Base-by-base conservation (phyloP, 2,797 vertebrate species). In the Lateolabrax maculatus region DNA sequence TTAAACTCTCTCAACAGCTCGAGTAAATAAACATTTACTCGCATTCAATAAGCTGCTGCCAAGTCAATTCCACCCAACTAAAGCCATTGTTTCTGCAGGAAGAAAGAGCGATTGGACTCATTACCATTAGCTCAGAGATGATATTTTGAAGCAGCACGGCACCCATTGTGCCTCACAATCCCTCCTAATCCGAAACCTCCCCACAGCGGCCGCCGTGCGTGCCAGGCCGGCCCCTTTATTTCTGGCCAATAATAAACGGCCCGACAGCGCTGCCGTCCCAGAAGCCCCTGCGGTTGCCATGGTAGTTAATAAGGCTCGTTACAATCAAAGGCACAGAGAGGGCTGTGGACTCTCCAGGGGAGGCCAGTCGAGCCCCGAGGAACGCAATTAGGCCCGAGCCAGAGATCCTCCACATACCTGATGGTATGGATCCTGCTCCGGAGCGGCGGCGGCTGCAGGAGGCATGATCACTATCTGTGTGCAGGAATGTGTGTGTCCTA, bases 251-350 rank as follows among this genome's bases (percentile, higher is more conserved):
- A 83, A 89, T 44, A 77, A 84, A 46, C 2, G 1, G 64, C 56
- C 82, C 64, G 2, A 56, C 69, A 25, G 43, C 68, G 19, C 19
- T 0, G 63, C 67, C 2, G 2, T 74, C 79, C 82, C 72, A 65
- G 55, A 77, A 80, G 84, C 63, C 79, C 85, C 71, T 5, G 57
- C 44, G 13, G 87, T 90, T 78, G 81, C 88, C 83, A 89, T 86
- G 87, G 84, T 34, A 84, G 74, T 83, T 90, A 90, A 90, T 80
- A 68, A 87, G 79, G 76, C 80, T 87, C 1, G 44, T 91, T 90
- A 83, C 68, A 84, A 90, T 91, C 85, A 88, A 86, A 90, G 80
- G 56, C 74, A 81, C 41, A 60, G 37, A 81, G 79, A 77, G 58
- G 83, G 78, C 25, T 73, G 87, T 89, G 84, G 89, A 80, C 84